Percentiles rank a stretch among this genome's conserved stretches.
Conservation (phyloP, 2,113 vertebrate genomes). For the Muntiacus muntjak region DNA sequence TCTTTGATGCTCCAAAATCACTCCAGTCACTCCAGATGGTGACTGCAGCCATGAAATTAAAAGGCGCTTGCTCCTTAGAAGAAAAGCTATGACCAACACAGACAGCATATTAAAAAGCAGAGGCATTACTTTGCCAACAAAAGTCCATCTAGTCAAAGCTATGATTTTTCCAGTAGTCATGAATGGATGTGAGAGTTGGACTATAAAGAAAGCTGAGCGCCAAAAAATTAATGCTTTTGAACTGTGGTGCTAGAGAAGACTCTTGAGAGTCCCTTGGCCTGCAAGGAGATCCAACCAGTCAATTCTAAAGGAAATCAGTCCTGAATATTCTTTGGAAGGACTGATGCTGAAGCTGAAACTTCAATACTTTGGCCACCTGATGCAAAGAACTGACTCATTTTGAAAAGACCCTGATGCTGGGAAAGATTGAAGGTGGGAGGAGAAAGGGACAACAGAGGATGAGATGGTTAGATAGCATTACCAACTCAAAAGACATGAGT, state of each 20-base stretch:
- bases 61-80: neutral
- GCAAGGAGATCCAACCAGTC: neutral
- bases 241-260: neutral
- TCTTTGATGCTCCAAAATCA: neutral
- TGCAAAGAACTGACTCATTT: neutral
- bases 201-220: neutral
- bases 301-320: neutral
- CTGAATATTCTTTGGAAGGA: neutral
- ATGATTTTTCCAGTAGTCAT: neutral
- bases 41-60: neutral
- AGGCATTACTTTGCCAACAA: neutral
- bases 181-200: neutral
- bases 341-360: neutral
- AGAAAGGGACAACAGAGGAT: neutral
- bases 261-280: neutral
- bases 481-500: neutral
- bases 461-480: neutral
- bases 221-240: neutral
- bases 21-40: neutral
- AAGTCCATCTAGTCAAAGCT: neutral
- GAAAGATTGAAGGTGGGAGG: neutral
- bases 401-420: neutral
- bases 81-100: neutral
- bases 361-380: neutral
- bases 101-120: neutral